phyloP scores from a whole-genome alignment of 1,140 invertebrate species.

The Ceratitis capitata region DNA sequence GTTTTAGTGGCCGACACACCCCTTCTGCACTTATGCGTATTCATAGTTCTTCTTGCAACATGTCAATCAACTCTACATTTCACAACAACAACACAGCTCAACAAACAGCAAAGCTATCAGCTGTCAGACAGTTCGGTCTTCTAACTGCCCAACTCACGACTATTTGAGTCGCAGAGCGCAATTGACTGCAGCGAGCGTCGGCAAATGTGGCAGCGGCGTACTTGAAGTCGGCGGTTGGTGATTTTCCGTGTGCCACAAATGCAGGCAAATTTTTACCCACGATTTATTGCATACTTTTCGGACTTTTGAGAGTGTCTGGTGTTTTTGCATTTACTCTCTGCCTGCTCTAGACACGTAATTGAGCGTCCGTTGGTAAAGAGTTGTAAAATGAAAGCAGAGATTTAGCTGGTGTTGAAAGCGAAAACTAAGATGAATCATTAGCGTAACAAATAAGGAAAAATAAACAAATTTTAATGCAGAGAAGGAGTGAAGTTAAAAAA shows the following conservation, averaged over 20 bases:
- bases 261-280: not conserved
- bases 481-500: not conserved
- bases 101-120: not conserved
- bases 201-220: not conserved
- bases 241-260: not conserved
- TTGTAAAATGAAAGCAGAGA: too few species aligned
- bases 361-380: not conserved
- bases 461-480: too few species aligned
- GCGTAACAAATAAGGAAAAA: not conserved
- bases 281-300: not conserved
- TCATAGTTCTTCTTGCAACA: not conserved
- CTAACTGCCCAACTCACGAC: not conserved
- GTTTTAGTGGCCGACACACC: not conserved
- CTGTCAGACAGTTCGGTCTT: not conserved
- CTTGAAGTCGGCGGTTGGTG: not conserved
- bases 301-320: not conserved
- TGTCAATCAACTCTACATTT: not conserved
- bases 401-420: not conserved
- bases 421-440: too few species aligned
- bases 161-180: too few species aligned
- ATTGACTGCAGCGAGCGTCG: not conserved
- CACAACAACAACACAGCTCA: not conserved
- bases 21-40: not conserved
- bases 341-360: conserved; percentile 6
- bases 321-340: not conserved